Percentiles rank a stretch among this genome's conserved stretches.
These are phyloP conservation scores for Meiosimyza decipiens DNA, from an alignment of 2,888 invertebrate genomes.

Conservation along the genomic window DNA sequence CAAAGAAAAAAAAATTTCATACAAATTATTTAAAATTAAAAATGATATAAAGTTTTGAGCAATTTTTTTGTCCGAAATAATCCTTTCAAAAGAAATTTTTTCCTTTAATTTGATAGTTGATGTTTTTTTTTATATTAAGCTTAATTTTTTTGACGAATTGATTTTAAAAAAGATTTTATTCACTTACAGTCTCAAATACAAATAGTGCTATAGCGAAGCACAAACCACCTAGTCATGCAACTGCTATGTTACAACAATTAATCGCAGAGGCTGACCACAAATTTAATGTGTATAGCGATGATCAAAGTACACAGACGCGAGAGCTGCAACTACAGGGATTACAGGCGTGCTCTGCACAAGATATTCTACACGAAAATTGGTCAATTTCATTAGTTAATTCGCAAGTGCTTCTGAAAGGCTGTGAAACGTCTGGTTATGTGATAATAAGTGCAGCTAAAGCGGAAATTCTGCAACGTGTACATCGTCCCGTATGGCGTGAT, in stretches of 20 bases:
- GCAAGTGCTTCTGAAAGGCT: slow-evolving; percentile 88
- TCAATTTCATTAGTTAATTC: slow-evolving; percentile 77
- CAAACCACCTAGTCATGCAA: slow-evolving; percentile 79
- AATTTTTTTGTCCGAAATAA: too few species aligned
- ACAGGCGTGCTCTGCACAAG: slow-evolving; percentile 89
- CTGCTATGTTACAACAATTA: slow-evolving; percentile 87
- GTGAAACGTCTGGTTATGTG: slow-evolving; percentile 97
- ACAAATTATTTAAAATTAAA: too few species aligned
- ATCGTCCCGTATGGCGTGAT: slow-evolving; percentile 90
- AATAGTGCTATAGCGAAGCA: slow-evolving; percentile 58
- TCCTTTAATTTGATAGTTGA: background rate
- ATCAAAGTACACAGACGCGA: slow-evolving; percentile 80
- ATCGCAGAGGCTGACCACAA: slow-evolving; percentile 94
- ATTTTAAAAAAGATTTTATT: background rate
- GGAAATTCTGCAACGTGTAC: slow-evolving; percentile 89
- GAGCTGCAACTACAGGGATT: slow-evolving; percentile 86
- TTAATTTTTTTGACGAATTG: too few species aligned
- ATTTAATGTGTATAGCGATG: slow-evolving; percentile 96
- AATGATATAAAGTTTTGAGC: too few species aligned
- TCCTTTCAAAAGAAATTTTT: too few species aligned
- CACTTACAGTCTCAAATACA: slow-evolving; percentile 43
- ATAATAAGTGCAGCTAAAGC: slow-evolving; percentile 97
- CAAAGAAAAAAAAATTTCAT: too few species aligned
- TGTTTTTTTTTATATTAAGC: background rate
- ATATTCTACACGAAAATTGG: slow-evolving; percentile 94